Percentiles rank a stretch among this genome's conserved stretches.
phyloP scores from a whole-genome alignment of 2,888 invertebrate genomes.

The Dryocosmus kuriphilus region DNA sequence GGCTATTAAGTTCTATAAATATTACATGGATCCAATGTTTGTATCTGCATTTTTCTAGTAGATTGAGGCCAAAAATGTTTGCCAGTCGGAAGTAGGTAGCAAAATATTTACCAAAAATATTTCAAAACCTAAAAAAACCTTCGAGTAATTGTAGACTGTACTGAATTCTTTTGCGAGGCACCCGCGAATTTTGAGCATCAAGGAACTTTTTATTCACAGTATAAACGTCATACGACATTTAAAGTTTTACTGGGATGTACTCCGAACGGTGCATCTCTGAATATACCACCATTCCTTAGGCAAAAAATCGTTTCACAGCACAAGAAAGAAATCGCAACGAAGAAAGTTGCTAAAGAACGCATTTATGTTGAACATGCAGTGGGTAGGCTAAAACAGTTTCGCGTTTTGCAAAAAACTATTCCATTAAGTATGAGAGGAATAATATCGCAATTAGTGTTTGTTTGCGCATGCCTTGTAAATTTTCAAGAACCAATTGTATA shows the following conservation, averaged over 20 bases:
- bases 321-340: no score
- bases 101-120: neutral
- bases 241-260: neutral
- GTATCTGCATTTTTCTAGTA: neutral
- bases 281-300: no score
- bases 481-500: no score
- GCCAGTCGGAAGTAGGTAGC: neutral
- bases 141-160: neutral
- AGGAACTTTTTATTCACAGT: neutral
- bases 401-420: no score
- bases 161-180: neutral
- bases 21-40: neutral
- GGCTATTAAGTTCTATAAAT: neutral
- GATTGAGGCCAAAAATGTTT: neutral
- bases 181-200: neutral
- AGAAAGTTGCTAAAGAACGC: no score
- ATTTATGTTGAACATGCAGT: no score
- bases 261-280: neutral
- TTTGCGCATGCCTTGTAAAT: no score
- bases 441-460: no score
- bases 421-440: no score
- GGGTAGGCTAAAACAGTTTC: no score
- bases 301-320: no score
- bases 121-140: neutral
- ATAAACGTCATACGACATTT: neutral